Evolutionary conservation across 2,113 vertebrate genomes (phyloP).

Genomic region (Antechinus flavipes): DNA sequence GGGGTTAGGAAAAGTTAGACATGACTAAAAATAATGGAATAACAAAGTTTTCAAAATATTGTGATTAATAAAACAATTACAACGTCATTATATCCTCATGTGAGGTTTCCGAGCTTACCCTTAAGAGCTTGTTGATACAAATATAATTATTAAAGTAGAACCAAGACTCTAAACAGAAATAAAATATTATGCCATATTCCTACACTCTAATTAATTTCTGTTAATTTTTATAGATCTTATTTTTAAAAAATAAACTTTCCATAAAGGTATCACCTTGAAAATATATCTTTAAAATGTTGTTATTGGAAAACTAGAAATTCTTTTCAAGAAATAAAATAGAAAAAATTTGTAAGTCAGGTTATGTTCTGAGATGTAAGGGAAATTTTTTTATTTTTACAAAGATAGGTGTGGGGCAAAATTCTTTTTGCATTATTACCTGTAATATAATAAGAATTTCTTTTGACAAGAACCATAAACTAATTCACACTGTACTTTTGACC

Average conservation of each 20-base stretch:
- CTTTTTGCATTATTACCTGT: background rate
- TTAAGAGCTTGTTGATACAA: conserved; percentile 60
- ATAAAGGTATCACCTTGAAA: conserved; percentile 37
- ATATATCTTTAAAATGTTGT: no score
- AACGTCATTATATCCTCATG: conserved; percentile 39
- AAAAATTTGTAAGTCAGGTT: conserved; percentile 42
- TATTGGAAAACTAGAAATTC: conserved; percentile 17
- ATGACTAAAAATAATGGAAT: no score
- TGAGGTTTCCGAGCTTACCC: conserved; percentile 45
- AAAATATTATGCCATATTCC: conserved; percentile 45
- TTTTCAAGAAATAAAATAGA: conserved; percentile 41
- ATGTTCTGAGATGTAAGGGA: conserved; percentile 23
- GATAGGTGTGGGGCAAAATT: background rate
- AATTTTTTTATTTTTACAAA: conserved; percentile 16
- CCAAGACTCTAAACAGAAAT: conserved; percentile 55
- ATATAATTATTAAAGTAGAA: conserved; percentile 61
- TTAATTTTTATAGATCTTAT: conserved; percentile 57
- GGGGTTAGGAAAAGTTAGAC: no score
- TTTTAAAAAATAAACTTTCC: conserved; percentile 60
- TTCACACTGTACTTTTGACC: background rate
- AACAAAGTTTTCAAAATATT: conserved; percentile 48
- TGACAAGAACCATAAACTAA: background rate
- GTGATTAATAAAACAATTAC: conserved; percentile 71
- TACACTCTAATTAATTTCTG: conserved; percentile 2
- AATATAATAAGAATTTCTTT: background rate